A percentile compares a stretch with the other conserved stretches of the same genome.
Conservation (phyloP, 1,140 invertebrate species). For the Chlorops oryzae region DNA sequence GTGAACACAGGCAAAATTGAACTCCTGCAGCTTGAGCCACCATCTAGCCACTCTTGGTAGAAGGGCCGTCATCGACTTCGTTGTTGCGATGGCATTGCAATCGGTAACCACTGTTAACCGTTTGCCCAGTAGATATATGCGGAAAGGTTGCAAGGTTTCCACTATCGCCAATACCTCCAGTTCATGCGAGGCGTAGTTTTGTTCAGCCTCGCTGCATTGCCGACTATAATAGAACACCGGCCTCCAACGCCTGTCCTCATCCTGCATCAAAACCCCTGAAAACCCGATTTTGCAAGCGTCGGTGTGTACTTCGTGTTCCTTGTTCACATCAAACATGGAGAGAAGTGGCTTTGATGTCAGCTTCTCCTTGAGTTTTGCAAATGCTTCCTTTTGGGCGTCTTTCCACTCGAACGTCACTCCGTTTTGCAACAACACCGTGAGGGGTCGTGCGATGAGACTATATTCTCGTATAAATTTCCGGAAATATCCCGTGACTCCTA, state of each 20-base stretch:
- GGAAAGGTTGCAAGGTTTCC: slow-evolving; percentile 11
- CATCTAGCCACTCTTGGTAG: slow-evolving; percentile 35
- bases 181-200: slow-evolving; percentile 23
- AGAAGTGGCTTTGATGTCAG: no score
- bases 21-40: slow-evolving; percentile 24
- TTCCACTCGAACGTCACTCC: no score
- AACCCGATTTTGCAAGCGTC: neutral
- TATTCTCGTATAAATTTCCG: slow-evolving; percentile 1
- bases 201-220: slow-evolving; percentile 18
- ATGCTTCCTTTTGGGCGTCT: no score
- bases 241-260: neutral
- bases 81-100: slow-evolving; percentile 9
- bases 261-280: neutral
- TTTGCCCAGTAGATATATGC: slow-evolving; percentile 9
- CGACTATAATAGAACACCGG: slow-evolving; percentile 15
- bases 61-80: neutral
- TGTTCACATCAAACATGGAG: neutral
- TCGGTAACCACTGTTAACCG: slow-evolving; percentile 14
- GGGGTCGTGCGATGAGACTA: neutral
- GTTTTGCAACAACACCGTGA: neutral
- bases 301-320: neutral
- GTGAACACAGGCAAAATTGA: slow-evolving; percentile 1
- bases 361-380: no score
- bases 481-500: slow-evolving; percentile 3
- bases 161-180: slow-evolving; percentile 22